Conservation (phyloP, 2,797 vertebrate species). For the Myiotriccus ornatus region DNA sequence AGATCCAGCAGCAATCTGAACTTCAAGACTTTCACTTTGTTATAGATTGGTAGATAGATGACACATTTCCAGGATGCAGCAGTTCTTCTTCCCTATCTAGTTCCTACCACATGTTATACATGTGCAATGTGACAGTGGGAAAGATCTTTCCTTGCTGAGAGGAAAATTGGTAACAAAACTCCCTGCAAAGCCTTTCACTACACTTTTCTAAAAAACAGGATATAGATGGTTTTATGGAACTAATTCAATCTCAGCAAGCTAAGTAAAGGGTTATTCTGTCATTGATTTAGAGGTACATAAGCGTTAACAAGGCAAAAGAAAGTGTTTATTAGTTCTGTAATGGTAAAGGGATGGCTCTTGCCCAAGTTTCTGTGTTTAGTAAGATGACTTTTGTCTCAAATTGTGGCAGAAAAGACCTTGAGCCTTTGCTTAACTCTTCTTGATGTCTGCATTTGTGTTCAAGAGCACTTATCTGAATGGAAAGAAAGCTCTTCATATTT, state of each 20-base stretch:
- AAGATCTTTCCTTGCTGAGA: background rate
- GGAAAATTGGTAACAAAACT: background rate
- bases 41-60: background rate
- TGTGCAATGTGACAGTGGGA: background rate
- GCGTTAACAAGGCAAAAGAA: background rate
- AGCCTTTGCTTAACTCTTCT: background rate
- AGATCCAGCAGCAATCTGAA: background rate
- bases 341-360: background rate
- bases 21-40: background rate
- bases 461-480: background rate
- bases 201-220: background rate
- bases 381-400: background rate
- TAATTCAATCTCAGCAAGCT: background rate
- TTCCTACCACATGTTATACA: background rate
- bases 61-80: background rate
- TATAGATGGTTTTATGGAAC: background rate
- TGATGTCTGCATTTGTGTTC: background rate
- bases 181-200: background rate
- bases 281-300: background rate
- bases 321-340: background rate
- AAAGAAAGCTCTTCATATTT: background rate
- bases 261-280: background rate
- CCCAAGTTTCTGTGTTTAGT: background rate
- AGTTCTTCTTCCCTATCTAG: rapidly evolving
- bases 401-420: background rate